Evolutionary conservation across 2,888 invertebrate genomes (phyloP).

Genomic region (Diarsia mendica): DNA sequence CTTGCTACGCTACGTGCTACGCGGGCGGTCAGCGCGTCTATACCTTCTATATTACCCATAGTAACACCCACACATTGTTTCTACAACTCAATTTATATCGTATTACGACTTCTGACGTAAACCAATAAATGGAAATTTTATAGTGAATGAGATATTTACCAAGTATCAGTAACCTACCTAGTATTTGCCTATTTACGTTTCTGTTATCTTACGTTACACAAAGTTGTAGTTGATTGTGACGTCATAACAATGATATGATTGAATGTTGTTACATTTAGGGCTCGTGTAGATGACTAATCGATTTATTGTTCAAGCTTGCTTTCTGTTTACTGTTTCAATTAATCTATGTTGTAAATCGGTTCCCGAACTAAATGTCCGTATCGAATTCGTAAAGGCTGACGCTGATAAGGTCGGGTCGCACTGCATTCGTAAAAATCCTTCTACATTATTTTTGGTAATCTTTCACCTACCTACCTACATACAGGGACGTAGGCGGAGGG

Average conservation of each 20-base stretch:
- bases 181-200: conserved; percentile 38
- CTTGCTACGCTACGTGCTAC: conserved; percentile 34
- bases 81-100: conserved; percentile 38
- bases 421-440: background rate
- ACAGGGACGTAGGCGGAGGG: no score
- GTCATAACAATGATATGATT: conserved; percentile 28
- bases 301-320: conserved; percentile 22
- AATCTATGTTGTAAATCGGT: background rate
- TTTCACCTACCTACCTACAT: no score
- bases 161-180: conserved; percentile 17
- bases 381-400: background rate
- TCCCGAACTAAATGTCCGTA: background rate
- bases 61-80: conserved; percentile 37
- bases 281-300: conserved; percentile 23
- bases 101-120: conserved; percentile 32
- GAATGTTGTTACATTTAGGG: conserved; percentile 20
- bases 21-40: conserved; percentile 13
- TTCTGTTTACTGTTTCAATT: background rate
- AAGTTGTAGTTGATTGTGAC: conserved; percentile 38
- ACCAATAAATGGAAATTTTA: conserved; percentile 37
- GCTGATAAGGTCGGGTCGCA: no score
- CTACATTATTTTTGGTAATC: background rate
- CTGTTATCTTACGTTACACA: conserved; percentile 41
- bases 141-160: conserved; percentile 35
- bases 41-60: conserved; percentile 8